Conservation (phyloP, 2,888 invertebrate genomes). For the Orgyia antiqua region DNA sequence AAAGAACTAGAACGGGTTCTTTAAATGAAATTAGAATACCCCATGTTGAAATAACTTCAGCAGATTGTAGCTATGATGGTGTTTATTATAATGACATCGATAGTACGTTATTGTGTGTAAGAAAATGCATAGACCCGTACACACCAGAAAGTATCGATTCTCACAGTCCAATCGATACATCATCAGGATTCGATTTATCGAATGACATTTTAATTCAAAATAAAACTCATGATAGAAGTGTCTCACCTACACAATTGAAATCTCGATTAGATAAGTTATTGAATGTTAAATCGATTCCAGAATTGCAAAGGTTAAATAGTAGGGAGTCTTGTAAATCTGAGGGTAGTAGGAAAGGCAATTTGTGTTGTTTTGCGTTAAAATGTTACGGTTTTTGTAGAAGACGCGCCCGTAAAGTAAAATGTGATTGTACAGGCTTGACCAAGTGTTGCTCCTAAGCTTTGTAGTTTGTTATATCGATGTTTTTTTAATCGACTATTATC, state of each 20-base stretch:
- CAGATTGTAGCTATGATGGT: constrained; percentile 58
- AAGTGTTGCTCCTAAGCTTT: constrained; percentile 43
- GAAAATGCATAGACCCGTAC: constrained; percentile 81
- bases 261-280: constrained; percentile 74
- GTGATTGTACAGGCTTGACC: constrained; percentile 49
- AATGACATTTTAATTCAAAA: constrained; percentile 42
- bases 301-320: constrained; percentile 54
- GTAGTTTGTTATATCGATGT: constrained; percentile 13
- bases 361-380: constrained; percentile 62
- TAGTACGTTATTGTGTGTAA: constrained; percentile 58
- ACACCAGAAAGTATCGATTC: constrained; percentile 91
- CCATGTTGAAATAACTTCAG: constrained; percentile 70
- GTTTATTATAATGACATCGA: constrained; percentile 78
- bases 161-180: constrained; percentile 80
- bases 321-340: constrained; percentile 62
- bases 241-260: constrained; percentile 81
- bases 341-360: constrained; percentile 44
- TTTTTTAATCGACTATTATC: constrained; percentile 11
- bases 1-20: constrained; percentile 49
- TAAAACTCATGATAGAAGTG: constrained; percentile 57
- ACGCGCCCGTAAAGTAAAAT: constrained; percentile 49
- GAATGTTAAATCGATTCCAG: constrained; percentile 36
- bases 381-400: constrained; percentile 66
- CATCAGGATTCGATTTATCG: constrained; percentile 41
- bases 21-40: constrained; percentile 60